Conservation (phyloP, 2,797 vertebrate genomes). For the Diplodus sargus region DNA sequence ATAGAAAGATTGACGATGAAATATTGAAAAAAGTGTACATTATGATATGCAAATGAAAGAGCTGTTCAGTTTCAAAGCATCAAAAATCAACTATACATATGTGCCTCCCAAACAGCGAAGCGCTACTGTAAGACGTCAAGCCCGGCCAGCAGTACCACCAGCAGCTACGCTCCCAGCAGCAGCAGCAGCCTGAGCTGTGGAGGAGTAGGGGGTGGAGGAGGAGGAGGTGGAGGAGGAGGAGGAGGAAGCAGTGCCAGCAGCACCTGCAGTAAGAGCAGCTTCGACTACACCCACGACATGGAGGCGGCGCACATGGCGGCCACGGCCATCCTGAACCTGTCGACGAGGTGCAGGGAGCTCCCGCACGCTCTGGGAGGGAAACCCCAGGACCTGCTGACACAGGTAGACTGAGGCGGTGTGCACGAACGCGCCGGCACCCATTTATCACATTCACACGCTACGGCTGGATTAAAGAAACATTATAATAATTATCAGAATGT, state of each 20-base stretch:
- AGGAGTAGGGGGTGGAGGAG: constrained; percentile 53
- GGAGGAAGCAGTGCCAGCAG: constrained; percentile 98
- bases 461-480: neutral
- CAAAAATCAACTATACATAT: constrained; percentile 16
- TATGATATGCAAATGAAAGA: no score
- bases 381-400: constrained; percentile 91
- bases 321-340: constrained; percentile 98
- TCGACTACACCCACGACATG: constrained; percentile 98
- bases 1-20: no score
- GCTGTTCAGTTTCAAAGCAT: neutral
- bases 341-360: constrained; percentile 97
- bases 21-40: no score
- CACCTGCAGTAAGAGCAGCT: constrained; percentile 99
- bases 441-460: neutral
- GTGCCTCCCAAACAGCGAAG: constrained; percentile 85
- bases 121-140: constrained; percentile 97
- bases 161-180: constrained; percentile 99
- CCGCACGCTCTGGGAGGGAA: constrained; percentile 94
- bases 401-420: constrained; percentile 82
- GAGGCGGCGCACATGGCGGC: constrained; percentile 99
- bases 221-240: constrained; percentile 70
- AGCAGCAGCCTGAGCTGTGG: constrained; percentile 92
- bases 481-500: no score
- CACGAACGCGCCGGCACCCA: neutral
- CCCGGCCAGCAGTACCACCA: constrained; percentile 95